Percentiles rank a stretch among this genome's conserved stretches.
Evolutionary conservation across 2,113 vertebrate species (phyloP).

Genomic region (Platichthys flesus): DNA sequence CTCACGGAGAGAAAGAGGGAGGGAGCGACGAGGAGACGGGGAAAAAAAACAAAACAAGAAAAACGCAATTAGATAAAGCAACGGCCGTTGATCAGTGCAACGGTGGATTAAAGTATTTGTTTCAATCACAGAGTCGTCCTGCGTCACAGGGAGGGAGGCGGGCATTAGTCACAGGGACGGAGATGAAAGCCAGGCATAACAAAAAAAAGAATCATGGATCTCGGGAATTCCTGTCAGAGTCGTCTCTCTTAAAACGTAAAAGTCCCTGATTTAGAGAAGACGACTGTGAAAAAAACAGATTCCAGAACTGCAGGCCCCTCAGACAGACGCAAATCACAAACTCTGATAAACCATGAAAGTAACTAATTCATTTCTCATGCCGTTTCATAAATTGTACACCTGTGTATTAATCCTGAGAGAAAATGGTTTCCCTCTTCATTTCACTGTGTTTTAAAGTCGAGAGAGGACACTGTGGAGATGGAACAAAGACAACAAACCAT

Average conservation of each 20-base stretch:
- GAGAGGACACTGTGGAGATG: too few species aligned
- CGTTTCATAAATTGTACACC: too few species aligned
- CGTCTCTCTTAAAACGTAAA: slow-evolving; percentile 49
- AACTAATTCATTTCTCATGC: slow-evolving; percentile 37
- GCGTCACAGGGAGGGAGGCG: slow-evolving; percentile 52
- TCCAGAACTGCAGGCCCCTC: slow-evolving; percentile 27
- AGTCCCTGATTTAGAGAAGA: slow-evolving; percentile 47
- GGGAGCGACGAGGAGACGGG: not conserved
- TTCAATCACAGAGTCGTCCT: slow-evolving; percentile 33
- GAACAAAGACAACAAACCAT: too few species aligned
- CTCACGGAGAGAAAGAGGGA: not conserved
- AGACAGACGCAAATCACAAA: slow-evolving; percentile 28
- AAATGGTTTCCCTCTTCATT: not conserved
- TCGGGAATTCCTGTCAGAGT: slow-evolving; percentile 42
- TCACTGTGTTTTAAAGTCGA: too few species aligned
- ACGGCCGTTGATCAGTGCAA: slow-evolving; percentile 16
- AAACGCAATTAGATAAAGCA: slow-evolving; percentile 12
- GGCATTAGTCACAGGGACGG: slow-evolving; percentile 33
- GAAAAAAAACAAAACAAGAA: not conserved
- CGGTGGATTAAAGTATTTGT: slow-evolving; percentile 28
- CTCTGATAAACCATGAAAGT: slow-evolving; percentile 28
- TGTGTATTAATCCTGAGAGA: not conserved
- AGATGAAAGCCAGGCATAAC: slow-evolving; percentile 66
- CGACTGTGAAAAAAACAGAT: slow-evolving; percentile 33
- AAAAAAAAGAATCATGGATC: slow-evolving; percentile 59